phyloP scores from a whole-genome alignment of 2,797 vertebrate genomes.

The Tadarida brasiliensis region DNA sequence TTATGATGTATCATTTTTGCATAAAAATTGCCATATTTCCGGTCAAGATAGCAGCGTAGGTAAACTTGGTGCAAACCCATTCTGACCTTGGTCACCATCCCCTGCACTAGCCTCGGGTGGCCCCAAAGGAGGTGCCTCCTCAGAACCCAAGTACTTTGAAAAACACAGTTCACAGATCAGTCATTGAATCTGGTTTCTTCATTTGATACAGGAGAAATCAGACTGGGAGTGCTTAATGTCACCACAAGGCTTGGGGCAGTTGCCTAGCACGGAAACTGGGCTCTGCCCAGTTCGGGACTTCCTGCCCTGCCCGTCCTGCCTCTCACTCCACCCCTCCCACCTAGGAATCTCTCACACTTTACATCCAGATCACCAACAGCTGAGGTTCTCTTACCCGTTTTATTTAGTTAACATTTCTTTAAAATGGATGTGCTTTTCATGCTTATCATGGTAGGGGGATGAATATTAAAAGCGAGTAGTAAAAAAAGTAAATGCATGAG shows the following conservation, averaged over 20 bases:
- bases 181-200: neutral
- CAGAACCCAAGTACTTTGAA: neutral
- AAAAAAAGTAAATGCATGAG: neutral
- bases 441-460: neutral
- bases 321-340: neutral
- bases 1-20: neutral
- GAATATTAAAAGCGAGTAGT: neutral
- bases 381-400: neutral
- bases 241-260: neutral
- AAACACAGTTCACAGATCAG: neutral
- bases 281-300: neutral
- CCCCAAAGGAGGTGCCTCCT: neutral
- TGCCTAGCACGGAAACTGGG: neutral
- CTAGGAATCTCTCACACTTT: neutral
- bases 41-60: no score
- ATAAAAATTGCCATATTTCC: neutral
- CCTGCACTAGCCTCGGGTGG: neutral
- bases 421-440: neutral
- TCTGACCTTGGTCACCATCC: neutral
- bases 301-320: neutral
- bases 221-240: neutral
- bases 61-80: neutral
- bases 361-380: neutral
- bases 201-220: neutral
- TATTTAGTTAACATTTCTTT: conserved; percentile 13